Conservation (phyloP, 2,888 invertebrate species). For the Brachylomia viminalis region DNA sequence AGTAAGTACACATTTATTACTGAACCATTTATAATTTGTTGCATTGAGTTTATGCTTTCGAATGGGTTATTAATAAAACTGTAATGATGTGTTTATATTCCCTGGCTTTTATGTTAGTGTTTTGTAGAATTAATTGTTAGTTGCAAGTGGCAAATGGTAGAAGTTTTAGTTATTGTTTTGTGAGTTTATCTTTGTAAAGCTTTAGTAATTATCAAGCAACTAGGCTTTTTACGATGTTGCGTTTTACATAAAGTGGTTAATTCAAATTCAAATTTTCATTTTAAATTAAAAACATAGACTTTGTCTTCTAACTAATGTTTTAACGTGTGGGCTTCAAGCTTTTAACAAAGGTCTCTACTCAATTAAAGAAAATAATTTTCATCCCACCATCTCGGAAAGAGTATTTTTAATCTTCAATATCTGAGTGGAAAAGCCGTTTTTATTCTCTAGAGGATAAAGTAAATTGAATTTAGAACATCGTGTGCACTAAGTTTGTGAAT, state of each 20-base stretch:
- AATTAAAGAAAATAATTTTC: not conserved
- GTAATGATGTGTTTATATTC: conserved; percentile 68
- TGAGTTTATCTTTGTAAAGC: conserved; percentile 7
- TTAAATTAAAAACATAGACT: conserved; percentile 9
- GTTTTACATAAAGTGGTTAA: conserved; percentile 7
- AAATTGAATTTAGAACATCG: too few relatives aligned
- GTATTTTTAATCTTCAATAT: too few relatives aligned
- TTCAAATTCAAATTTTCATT: conserved; percentile 8
- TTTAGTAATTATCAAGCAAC: conserved; percentile 7
- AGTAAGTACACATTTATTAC: conserved; percentile 57
- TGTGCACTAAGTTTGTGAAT: too few relatives aligned
- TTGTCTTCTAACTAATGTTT: conserved; percentile 9
- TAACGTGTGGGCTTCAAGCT: not conserved
- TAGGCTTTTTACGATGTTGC: conserved; percentile 24
- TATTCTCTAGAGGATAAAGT: too few relatives aligned
- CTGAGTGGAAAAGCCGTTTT: too few relatives aligned
- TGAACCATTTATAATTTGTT: conserved; percentile 64
- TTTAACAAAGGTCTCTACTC: not conserved
- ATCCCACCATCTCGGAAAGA: too few relatives aligned
- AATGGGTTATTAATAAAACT: conserved; percentile 63
- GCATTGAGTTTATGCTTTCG: conserved; percentile 57
- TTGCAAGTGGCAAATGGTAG: conserved; percentile 19
- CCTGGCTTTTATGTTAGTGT: conserved; percentile 54
- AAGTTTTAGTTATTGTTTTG: conserved; percentile 16
- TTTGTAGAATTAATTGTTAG: conserved; percentile 52